Conservation (phyloP, 2,888 invertebrate species). For the Drosophila sordidula region DNA sequence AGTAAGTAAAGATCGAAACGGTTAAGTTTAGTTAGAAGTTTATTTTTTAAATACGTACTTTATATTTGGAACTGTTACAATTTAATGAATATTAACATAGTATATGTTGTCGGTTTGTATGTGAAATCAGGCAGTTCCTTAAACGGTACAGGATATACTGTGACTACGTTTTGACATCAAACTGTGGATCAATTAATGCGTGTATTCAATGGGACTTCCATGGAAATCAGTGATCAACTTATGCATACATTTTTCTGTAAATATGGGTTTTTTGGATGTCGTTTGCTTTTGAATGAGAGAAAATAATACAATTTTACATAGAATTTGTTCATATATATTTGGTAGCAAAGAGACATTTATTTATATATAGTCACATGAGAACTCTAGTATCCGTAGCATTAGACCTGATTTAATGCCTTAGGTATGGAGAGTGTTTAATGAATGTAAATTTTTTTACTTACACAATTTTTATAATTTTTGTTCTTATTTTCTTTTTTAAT, state of each 20-base stretch:
- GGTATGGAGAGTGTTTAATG: conserved; percentile 21
- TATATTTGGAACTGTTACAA: conserved; percentile 75
- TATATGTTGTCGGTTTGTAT: conserved; percentile 42
- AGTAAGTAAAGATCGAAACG: background rate
- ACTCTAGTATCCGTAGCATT: background rate
- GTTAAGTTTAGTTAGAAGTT: conserved; percentile 56
- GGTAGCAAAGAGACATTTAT: conserved; percentile 17
- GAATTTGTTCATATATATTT: conserved; percentile 17
- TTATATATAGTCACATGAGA: conserved; percentile 20
- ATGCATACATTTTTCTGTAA: conserved; percentile 36
- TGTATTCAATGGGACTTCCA: conserved; percentile 1
- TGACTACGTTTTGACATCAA: background rate
- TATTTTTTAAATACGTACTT: conserved; percentile 58
- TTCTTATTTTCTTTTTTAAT: conserved; percentile 7
- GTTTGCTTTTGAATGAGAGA: conserved; percentile 28
- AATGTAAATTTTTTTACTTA: conserved; percentile 25
- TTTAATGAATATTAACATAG: conserved; percentile 61
- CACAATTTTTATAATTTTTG: conserved; percentile 7
- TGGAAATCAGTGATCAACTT: too few relatives aligned
- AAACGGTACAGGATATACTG: conserved; percentile 2
- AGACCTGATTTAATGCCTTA: conserved; percentile 20
- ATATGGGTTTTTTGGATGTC: conserved; percentile 34
- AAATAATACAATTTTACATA: conserved; percentile 15
- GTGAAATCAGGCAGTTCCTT: conserved; percentile 45
- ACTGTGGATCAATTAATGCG: background rate